These are phyloP conservation scores for Apis dorsata DNA, from an alignment of 1,140 invertebrate species.

Conservation along the genomic window DNA sequence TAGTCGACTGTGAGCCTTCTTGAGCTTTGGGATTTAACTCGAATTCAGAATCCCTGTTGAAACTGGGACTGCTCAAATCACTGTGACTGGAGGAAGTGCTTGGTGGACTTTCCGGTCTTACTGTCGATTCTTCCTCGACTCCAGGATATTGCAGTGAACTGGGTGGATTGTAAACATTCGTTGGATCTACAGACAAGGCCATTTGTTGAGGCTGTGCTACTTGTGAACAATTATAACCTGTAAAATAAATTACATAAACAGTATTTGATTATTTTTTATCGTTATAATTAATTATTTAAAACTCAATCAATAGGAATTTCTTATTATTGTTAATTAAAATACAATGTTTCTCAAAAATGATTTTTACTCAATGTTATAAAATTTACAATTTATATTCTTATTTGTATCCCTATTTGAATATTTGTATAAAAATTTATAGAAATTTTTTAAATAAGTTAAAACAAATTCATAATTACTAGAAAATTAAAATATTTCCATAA, in stretches of 20 bases:
- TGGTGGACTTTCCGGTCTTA: slow-evolving; percentile 82
- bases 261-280: too few species aligned
- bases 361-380: not conserved
- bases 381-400: too few species aligned
- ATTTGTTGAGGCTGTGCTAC: slow-evolving; percentile 81
- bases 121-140: slow-evolving; percentile 76
- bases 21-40: slow-evolving; percentile 80
- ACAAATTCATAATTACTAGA: too few species aligned
- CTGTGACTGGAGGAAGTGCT: slow-evolving; percentile 86
- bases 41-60: slow-evolving; percentile 84
- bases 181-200: slow-evolving; percentile 89
- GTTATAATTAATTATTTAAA: too few species aligned
- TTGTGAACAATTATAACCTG: slow-evolving; percentile 76
- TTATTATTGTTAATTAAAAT: not conserved
- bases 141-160: slow-evolving; percentile 88
- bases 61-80: slow-evolving; percentile 85
- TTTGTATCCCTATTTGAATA: too few species aligned
- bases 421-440: too few species aligned
- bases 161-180: slow-evolving; percentile 88
- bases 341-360: not conserved
- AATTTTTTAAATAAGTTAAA: too few species aligned
- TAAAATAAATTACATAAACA: slow-evolving; percentile 21
- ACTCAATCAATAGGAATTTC: too few species aligned
- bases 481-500: too few species aligned
- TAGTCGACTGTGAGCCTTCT: slow-evolving; percentile 70